Conservation (phyloP, 1,140 invertebrate genomes). For the Agrilus planipennis region DNA sequence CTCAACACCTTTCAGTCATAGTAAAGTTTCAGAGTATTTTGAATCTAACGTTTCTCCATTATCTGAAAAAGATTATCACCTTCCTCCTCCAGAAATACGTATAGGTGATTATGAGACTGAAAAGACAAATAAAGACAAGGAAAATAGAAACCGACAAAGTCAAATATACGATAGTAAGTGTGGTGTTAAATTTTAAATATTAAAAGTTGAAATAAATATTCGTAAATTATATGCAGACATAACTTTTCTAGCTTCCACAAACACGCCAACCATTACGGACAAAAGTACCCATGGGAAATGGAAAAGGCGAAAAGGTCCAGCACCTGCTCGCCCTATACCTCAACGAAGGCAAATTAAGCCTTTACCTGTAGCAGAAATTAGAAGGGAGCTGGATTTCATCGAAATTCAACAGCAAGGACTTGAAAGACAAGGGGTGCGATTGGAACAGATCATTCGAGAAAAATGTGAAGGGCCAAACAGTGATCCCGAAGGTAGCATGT, state of each 20-base stretch:
- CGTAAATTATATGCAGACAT: too few relatives aligned
- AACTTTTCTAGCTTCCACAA: too few relatives aligned
- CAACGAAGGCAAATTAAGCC: conserved; percentile 53
- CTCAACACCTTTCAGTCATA: conserved; percentile 16
- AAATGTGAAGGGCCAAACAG: conserved; percentile 49
- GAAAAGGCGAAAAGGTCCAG: conserved; percentile 67
- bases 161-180: conserved; percentile 14
- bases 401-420: conserved; percentile 81
- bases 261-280: conserved; percentile 25
- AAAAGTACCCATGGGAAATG: conserved; percentile 55
- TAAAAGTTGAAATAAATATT: too few relatives aligned
- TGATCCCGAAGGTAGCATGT: conserved; percentile 27
- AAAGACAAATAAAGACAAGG: conserved; percentile 44
- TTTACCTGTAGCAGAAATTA: conserved; percentile 59
- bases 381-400: conserved; percentile 62
- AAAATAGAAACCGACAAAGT: conserved; percentile 45
- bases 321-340: conserved; percentile 62
- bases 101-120: conserved; percentile 31
- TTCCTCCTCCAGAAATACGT: too few relatives aligned
- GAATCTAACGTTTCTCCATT: too few relatives aligned
- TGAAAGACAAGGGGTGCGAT: conserved; percentile 73
- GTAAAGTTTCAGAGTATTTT: background rate
- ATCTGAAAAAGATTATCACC: background rate
- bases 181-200: too few relatives aligned
- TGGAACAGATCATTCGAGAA: conserved; percentile 76